Percentiles rank a stretch among this genome's conserved stretches.
Conservation (phyloP, 1,140 invertebrate genomes). For the Diprion similis region DNA sequence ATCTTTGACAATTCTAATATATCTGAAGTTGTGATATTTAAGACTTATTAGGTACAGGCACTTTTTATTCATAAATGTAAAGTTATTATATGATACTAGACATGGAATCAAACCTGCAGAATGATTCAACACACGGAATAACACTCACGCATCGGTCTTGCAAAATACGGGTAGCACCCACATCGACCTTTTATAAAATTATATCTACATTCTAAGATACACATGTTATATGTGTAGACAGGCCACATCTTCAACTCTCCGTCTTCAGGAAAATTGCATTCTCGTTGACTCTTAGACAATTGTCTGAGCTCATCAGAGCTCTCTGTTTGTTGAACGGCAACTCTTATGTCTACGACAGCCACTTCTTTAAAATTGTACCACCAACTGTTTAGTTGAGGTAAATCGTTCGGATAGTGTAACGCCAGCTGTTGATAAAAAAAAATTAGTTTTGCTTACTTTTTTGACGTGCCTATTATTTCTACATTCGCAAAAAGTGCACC, state of each 20-base stretch:
- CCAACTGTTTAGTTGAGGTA: too few species aligned
- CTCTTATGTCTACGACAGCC: background rate
- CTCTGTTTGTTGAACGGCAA: constrained; percentile 20
- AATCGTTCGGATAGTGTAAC: constrained; percentile 2
- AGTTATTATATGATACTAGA: too few species aligned
- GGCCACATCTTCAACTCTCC: constrained; percentile 32
- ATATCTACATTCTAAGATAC: constrained; percentile 34
- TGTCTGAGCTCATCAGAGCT: constrained; percentile 9
- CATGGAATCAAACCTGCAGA: too few species aligned
- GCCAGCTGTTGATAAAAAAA: background rate
- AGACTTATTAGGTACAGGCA: too few species aligned
- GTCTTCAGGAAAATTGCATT: constrained; percentile 31
- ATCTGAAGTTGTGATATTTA: too few species aligned
- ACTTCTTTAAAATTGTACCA: background rate
- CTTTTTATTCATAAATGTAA: too few species aligned
- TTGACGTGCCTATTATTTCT: background rate
- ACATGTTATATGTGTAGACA: constrained; percentile 34
- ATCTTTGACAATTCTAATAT: background rate
- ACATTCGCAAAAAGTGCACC: background rate
- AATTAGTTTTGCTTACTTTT: background rate
- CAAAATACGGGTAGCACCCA: constrained; percentile 39
- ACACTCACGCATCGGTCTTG: constrained; percentile 29
- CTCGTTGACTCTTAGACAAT: constrained; percentile 26
- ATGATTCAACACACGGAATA: background rate
- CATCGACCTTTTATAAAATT: constrained; percentile 29